Evolutionary conservation across 2,888 invertebrate species (phyloP), one percentile per base, ranked within the genome.

Genomic region (Linnaemya vulpina): DNA sequence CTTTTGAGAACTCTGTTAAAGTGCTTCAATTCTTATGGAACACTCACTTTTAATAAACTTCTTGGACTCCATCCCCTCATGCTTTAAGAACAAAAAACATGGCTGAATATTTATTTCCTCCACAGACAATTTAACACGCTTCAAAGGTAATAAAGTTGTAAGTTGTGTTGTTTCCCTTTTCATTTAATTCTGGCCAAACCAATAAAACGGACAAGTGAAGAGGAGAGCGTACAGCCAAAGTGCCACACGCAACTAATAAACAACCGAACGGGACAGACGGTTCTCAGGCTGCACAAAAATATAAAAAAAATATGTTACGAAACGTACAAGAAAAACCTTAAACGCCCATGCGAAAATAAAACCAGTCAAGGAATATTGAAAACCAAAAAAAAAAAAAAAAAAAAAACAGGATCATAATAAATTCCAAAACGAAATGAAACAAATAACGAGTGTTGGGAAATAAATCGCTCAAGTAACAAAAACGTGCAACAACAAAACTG

Each of bases 131-230:
- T 83, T 70, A 77, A 77, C 71, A 83, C 65, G 71, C 76, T 77
- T 77, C 30, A 65, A 73, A 77, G 71, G 82, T 83, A 83, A 83
- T 83, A 83, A 83, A 83, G 82, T 83, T 75, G 81, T 75, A 68
- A 73, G 63, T 75, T 75, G 63, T 58, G 10, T 43, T 49, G 30
- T 20, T 68, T 13, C 2, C 22, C n/a, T 22, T 38, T 55, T 30
- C 38, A 22, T 30, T 35, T 25, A n/a, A n/a, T 30, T 25, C 51
- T 30, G 53, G 38, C 43, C 58, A 75, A 30, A 79, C 68, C 68
- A 84, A 84, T 84, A 80, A 81, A 81, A 84, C 71, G 84, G 74
- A 74, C 77, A 78, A 81, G 74, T 81, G 81, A 81, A 81, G 81
- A 73, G 73, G 55, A 77, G 76, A 76, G 40, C 40, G 20, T 35